These are phyloP conservation scores for Ormyrus rosae DNA, from an alignment of 2,888 invertebrate species.

Conservation along the genomic window DNA sequence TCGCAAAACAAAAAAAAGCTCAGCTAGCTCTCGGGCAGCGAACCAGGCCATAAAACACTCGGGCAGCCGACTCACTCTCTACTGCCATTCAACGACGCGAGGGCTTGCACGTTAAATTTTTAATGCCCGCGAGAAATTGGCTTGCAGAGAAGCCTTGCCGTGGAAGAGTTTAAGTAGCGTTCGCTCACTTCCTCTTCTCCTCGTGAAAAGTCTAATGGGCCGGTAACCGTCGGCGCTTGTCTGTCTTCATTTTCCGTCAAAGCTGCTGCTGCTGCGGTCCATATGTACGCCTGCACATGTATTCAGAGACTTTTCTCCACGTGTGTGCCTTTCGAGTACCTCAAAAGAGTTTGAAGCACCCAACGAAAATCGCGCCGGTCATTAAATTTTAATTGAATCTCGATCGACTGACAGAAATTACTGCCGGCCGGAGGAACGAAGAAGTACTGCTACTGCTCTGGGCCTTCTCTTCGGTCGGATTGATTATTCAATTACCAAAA, in stretches of 20 bases:
- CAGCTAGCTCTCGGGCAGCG: too few species aligned
- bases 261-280: slow-evolving; percentile 50
- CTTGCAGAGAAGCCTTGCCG: slow-evolving; percentile 10
- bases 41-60: background rate
- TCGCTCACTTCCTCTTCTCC: slow-evolving; percentile 47
- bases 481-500: slow-evolving; percentile 73
- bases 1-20: too few species aligned
- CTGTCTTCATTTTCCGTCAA: slow-evolving; percentile 67
- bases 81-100: background rate
- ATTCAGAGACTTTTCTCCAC: background rate
- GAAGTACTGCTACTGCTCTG: slow-evolving; percentile 49
- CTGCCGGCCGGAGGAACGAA: slow-evolving; percentile 48
- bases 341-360: slow-evolving; percentile 24
- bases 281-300: slow-evolving; percentile 3
- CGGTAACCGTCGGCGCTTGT: slow-evolving; percentile 63
- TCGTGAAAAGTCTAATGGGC: slow-evolving; percentile 62
- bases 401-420: slow-evolving; percentile 63
- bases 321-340: background rate
- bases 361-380: slow-evolving; percentile 51
- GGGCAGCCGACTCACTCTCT: background rate
- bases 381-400: slow-evolving; percentile 71
- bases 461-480: slow-evolving; percentile 61
- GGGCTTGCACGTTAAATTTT: slow-evolving; percentile 41
- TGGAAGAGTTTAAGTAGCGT: slow-evolving; percentile 42
- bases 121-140: slow-evolving; percentile 48